Percentiles rank a stretch among this genome's conserved stretches.
These are phyloP conservation scores for Protobothrops mucrosquamatus DNA, from an alignment of 2,113 vertebrate species.

Conservation along the genomic window DNA sequence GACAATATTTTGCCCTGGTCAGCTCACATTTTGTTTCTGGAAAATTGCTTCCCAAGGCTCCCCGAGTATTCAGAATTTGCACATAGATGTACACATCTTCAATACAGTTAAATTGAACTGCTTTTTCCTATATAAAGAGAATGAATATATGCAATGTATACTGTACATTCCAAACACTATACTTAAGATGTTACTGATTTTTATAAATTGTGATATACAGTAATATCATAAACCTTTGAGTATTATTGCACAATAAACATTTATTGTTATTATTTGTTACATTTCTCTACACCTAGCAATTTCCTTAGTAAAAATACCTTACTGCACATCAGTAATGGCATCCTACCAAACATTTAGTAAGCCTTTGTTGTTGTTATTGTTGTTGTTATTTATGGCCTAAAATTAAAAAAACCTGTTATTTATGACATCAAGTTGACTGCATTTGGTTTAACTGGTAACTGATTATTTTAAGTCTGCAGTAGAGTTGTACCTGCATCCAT, in stretches of 20 bases:
- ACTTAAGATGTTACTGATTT: background rate
- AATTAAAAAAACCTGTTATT: background rate
- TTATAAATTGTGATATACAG: background rate
- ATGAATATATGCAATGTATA: background rate
- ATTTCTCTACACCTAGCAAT: background rate
- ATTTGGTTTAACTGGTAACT: background rate
- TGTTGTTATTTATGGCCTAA: background rate
- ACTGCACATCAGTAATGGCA: background rate
- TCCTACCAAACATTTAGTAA: background rate
- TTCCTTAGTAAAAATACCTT: background rate
- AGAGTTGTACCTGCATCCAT: background rate
- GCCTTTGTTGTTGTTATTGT: background rate
- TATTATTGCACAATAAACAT: background rate
- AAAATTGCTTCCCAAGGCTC: background rate
- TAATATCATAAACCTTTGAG: background rate
- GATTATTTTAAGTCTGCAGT: background rate
- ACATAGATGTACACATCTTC: background rate
- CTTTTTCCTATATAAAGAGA: background rate
- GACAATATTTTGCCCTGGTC: constrained; percentile 17
- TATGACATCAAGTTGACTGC: background rate
- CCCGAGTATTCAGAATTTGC: background rate
- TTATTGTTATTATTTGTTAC: background rate
- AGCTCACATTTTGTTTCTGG: background rate
- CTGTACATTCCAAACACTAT: background rate
- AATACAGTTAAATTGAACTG: background rate